These are phyloP conservation scores for Saxicola maurus DNA, from an alignment of 2,797 vertebrate genomes.

Conservation along the genomic window DNA sequence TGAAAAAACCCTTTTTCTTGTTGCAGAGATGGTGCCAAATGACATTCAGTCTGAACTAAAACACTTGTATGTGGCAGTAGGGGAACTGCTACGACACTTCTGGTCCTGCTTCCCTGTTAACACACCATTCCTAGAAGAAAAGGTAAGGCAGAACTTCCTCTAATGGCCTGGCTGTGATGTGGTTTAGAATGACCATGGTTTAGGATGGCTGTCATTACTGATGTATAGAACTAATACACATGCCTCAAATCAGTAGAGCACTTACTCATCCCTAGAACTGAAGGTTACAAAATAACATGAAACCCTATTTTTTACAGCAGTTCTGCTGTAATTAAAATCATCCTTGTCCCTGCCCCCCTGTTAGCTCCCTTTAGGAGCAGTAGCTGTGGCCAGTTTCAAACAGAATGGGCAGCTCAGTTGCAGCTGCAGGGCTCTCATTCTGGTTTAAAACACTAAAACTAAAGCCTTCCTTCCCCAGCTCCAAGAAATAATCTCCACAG, in stretches of 20 bases:
- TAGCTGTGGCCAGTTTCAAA: not conserved
- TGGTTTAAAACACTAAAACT: not conserved
- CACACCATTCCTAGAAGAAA: conserved; percentile 94
- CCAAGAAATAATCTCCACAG: accelerated
- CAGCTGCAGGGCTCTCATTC: not conserved
- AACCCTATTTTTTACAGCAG: not conserved
- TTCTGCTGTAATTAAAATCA: not conserved
- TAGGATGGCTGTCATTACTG: not conserved
- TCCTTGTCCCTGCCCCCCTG: not conserved
- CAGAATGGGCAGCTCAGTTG: not conserved
- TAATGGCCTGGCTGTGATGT: not conserved
- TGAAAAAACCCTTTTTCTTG: not conserved
- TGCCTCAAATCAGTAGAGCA: not conserved
- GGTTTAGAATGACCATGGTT: not conserved
- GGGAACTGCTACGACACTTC: conserved; percentile 93
- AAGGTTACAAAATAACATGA: not conserved
- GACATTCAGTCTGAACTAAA: conserved; percentile 93
- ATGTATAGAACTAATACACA: not conserved
- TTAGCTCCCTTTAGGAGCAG: not conserved
- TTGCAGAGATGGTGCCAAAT: conserved; percentile 91
- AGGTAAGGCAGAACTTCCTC: conserved; percentile 72
- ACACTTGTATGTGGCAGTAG: conserved; percentile 91
- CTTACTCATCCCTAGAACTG: not conserved
- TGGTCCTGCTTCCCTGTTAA: conserved; percentile 98
- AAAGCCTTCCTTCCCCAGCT: not conserved